Base-by-base conservation (phyloP, 2,113 vertebrate species). In the Leiothrix lutea region DNA sequence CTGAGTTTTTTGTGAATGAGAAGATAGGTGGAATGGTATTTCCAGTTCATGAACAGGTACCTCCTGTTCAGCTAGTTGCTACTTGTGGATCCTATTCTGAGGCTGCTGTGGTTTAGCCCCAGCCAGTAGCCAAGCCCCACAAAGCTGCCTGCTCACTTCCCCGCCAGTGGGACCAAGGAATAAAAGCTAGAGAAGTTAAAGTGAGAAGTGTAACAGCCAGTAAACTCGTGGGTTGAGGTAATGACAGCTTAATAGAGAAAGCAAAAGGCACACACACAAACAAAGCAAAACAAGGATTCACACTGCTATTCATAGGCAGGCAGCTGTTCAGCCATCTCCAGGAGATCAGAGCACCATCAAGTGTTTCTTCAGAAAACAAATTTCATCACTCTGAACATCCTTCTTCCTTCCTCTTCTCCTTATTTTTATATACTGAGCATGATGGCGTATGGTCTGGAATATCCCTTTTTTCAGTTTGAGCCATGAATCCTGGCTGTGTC, bases 81-180 rank as follows among this genome's bases (percentile, higher is more conserved):
- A 24, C 2, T 4, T 67, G 25, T 58, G 28, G 23, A 33, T 69
- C 18, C 7, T 24, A 11, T 83, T 70, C 31, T 29, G 8, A 71
- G 28, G 42, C 16, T 84, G n/a, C 19, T 1, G 1, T 54, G 48
- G 33, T 64, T 84, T 26, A 54, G 25, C 48, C n/a, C 40, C 48
- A 53, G 25, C 6, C 23, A 50, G 23, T 23, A 69, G 42, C 35
- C 29, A 58, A 28, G 24, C 18, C 24, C 14, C 14, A 26, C 1
- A 0, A 20, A 54, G 33, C 33, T 0, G 0, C 38, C 50, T 66
- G 50, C 40, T 45, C n/a, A 4, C n/a, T 56, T 33, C 22, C 26
- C 35, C 6, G 3, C 4, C 29, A 28, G 38, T 33, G 40, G 14
- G 23, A 73, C 33, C 0, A 1, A 33, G 57, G 48, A 31, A 8